Evolutionary conservation across 2,888 invertebrate species (phyloP).

Genomic region (Aphodius granarius): DNA sequence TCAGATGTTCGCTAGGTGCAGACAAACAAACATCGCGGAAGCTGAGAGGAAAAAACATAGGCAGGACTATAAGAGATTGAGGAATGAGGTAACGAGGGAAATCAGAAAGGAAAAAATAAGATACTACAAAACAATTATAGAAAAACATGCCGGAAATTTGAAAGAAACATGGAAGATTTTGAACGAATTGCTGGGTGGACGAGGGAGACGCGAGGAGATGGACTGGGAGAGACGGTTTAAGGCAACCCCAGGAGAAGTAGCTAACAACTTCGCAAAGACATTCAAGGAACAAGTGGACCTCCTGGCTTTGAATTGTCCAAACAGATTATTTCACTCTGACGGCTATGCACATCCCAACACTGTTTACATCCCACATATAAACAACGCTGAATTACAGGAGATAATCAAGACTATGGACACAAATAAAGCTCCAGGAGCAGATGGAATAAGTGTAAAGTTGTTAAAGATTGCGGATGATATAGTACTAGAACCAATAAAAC

Average conservation of each 20-base stretch:
- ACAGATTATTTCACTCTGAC: neutral
- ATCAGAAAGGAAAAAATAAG: neutral
- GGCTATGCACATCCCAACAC: neutral
- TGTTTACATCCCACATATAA: neutral
- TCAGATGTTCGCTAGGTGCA: neutral
- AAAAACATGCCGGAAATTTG: neutral
- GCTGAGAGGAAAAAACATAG: neutral
- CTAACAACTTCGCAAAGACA: neutral
- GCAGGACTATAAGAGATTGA: neutral
- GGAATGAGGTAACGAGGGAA: neutral
- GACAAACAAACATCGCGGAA: neutral
- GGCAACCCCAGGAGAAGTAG: neutral
- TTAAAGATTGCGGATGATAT: neutral
- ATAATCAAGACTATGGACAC: neutral
- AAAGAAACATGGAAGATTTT: conserved; percentile 2
- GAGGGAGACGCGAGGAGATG: neutral
- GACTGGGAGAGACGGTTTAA: neutral
- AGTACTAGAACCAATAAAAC: neutral
- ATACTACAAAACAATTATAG: neutral
- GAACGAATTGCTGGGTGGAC: neutral
- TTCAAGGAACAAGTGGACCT: neutral
- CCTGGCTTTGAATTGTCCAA: neutral
- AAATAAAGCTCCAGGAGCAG: conserved; percentile 3
- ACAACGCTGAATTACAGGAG: neutral
- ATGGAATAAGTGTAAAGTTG: neutral